Percentiles rank a stretch among this genome's conserved stretches.
Conservation (phyloP, 2,797 vertebrate species). For the Phataginus tetradactyla region DNA sequence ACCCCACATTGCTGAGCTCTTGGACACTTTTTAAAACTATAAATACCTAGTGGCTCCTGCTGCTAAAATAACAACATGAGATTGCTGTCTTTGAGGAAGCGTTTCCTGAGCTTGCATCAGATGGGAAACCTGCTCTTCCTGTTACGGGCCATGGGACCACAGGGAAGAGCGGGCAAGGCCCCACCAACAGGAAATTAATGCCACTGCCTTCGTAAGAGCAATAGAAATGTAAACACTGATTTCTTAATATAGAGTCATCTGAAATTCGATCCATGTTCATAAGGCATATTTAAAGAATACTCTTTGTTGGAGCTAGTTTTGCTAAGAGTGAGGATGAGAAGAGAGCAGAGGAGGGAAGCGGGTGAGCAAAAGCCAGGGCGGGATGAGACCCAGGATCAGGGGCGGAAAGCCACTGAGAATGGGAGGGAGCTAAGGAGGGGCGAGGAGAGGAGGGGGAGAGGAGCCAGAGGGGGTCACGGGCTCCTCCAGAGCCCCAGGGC, state of each 20-base stretch:
- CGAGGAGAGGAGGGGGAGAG: not conserved
- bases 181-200: not conserved
- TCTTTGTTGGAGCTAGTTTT: not conserved
- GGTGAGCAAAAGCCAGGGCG: not conserved
- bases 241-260: not conserved
- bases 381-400: not conserved
- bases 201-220: not conserved
- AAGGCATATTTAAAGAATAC: not conserved
- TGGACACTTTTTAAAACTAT: not conserved
- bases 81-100: not conserved
- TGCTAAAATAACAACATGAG: not conserved
- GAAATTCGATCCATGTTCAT: not conserved
- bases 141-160: not conserved
- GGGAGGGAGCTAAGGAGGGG: too few species aligned
- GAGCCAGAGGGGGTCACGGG: not conserved
- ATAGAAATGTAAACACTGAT: slow-evolving; percentile 3
- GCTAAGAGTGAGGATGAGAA: not conserved
- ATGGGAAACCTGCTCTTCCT: not conserved
- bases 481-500: not conserved
- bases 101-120: rapidly evolving
- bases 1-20: not conserved
- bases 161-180: not conserved
- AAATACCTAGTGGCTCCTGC: not conserved
- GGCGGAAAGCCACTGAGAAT: not conserved
- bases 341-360: not conserved